Evolutionary conservation across 2,797 vertebrate species (phyloP), one percentile per base, ranked within the genome.

Genomic region (Intellagama lesueurii): DNA sequence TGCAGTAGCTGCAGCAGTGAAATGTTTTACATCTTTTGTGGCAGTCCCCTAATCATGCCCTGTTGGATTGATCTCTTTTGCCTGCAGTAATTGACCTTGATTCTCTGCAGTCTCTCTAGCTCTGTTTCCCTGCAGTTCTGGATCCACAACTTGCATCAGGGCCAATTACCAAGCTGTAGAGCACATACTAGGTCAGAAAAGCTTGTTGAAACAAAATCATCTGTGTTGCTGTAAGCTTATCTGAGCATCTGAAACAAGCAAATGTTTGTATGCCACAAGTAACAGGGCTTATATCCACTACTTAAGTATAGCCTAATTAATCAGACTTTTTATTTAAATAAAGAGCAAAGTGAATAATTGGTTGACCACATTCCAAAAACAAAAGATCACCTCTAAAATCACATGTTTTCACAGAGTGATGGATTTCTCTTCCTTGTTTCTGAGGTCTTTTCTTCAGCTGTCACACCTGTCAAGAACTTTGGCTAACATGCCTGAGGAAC

Each of bases 381-480:
- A 40, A 40, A 6, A 87, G 24, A 17, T 85, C n/a, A 30, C 32
- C 17, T 82, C 9, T 40, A 44, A 81, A 81, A 90, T 70, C 1
- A 89, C 88, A 79, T 4, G 52, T 11, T 9, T 81, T 75, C 22
- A 83, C 17, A 49, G 7, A 83, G 47, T 85, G 7, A 3, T 83
- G 6, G 30, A 7, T 82, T 91, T 49, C 30, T 87, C 92, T 35
- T 76, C 30, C 49, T 76, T 30, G 26, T 16, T 17, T 90, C 75
- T 83, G 30, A 90, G 88, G 22, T 7, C n/a, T n/a, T 90, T 56
- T 83, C 84, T 88, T 73, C 26, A 40, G 86, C 1, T 28, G 8
- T 0, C 2, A 17, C 0, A 30, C 82, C 88, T 86, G 76, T 70
- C 87, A 95, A n/a, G 24, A 47, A 89, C 91, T 92, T 90, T 87